phyloP scores from a whole-genome alignment of 2,113 vertebrate genomes.

The Psophia crepitans region DNA sequence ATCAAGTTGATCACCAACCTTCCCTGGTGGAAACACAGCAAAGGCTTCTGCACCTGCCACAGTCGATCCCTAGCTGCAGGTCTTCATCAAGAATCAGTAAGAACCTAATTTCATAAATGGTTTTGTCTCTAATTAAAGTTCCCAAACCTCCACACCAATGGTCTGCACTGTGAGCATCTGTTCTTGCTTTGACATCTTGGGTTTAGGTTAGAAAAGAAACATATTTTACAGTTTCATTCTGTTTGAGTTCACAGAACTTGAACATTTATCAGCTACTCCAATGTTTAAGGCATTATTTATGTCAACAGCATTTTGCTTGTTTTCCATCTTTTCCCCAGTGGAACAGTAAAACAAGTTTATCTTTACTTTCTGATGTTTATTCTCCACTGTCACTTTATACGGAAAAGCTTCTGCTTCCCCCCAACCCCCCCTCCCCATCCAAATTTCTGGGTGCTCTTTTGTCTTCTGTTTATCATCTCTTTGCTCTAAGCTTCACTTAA shows the following conservation, averaged over 20 bases:
- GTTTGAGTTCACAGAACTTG: neutral
- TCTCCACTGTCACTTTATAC: neutral
- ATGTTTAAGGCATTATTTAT: conserved; percentile 2
- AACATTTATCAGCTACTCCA: neutral
- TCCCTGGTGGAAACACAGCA: neutral
- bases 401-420: neutral
- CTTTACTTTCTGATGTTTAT: conserved; percentile 40
- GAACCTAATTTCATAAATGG: neutral
- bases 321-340: conserved; percentile 20
- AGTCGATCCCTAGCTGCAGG: neutral
- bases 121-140: neutral
- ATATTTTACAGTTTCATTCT: neutral
- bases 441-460: neutral
- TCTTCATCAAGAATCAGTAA: neutral
- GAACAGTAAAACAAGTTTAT: conserved; percentile 30
- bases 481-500: neutral
- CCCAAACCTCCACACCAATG: neutral
- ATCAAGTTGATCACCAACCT: neutral
- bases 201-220: neutral
- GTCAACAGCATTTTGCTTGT: conserved; percentile 18
- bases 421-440: too few relatives aligned
- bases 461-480: neutral
- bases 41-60: neutral
- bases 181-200: neutral
- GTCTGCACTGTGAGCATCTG: neutral